Evolutionary conservation across 1,140 invertebrate genomes (phyloP).

Genomic region (Pseudomyrmex flavicornis): DNA sequence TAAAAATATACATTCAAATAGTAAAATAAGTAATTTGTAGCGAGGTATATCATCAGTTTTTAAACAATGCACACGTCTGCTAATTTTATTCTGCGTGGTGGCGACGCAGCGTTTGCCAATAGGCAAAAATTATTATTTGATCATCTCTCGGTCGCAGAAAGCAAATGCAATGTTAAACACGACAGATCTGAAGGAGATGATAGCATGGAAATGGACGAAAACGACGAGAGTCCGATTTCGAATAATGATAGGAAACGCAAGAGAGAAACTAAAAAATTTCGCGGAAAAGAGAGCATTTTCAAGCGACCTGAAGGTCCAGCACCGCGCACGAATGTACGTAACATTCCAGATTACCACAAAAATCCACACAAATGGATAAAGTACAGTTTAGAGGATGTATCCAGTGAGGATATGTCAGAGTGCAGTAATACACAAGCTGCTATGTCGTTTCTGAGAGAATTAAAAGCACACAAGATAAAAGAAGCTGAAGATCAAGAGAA

Average conservation of each 20-base stretch:
- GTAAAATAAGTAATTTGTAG: slow-evolving; percentile 43
- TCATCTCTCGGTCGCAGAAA: slow-evolving; percentile 77
- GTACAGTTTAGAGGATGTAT: slow-evolving; percentile 90
- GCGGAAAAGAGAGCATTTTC: slow-evolving; percentile 91
- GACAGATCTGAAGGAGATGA: slow-evolving; percentile 52
- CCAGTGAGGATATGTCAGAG: slow-evolving; percentile 90
- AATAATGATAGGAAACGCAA: slow-evolving; percentile 28
- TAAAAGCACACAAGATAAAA: slow-evolving; percentile 86
- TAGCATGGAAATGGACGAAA: neutral
- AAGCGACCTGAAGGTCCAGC: slow-evolving; percentile 89
- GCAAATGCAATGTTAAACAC: slow-evolving; percentile 65
- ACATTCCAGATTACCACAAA: slow-evolving; percentile 88
- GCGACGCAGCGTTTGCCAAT: slow-evolving; percentile 72
- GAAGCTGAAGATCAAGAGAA: slow-evolving; percentile 74
- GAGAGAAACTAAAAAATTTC: slow-evolving; percentile 75
- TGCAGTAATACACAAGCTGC: slow-evolving; percentile 90
- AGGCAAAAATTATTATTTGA: slow-evolving; percentile 83
- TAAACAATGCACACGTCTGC: slow-evolving; percentile 57
- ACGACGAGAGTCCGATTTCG: neutral
- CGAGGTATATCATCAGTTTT: neutral
- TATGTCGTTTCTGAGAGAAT: slow-evolving; percentile 88
- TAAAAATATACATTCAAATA: neutral
- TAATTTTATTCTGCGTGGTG: slow-evolving; percentile 71
- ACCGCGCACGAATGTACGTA: slow-evolving; percentile 84
- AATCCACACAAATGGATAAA: slow-evolving; percentile 92